These are phyloP conservation scores for Neodon shergylaensis DNA, from an alignment of 2,113 vertebrate species.

Conservation along the genomic window DNA sequence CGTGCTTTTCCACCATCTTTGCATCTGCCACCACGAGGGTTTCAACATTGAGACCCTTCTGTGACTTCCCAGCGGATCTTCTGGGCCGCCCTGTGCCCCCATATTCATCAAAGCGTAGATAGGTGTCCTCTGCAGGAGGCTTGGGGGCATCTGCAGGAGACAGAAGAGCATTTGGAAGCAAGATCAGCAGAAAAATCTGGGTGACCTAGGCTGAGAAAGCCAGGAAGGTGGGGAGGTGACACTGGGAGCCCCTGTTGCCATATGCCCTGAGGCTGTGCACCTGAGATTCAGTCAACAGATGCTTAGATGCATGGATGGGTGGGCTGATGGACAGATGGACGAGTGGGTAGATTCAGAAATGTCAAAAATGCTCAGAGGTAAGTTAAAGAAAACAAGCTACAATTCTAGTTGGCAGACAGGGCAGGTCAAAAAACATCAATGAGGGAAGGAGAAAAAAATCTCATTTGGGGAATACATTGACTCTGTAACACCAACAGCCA, in stretches of 20 bases:
- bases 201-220: not conserved
- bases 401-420: not conserved
- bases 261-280: not conserved
- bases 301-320: not conserved
- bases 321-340: not conserved
- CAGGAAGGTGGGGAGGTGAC: not conserved
- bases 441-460: not conserved
- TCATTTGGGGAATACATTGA: not conserved
- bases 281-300: not conserved
- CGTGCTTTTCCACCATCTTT: slow-evolving; percentile 98
- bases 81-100: slow-evolving; percentile 86
- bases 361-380: not conserved
- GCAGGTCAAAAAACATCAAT: not conserved
- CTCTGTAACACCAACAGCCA: not conserved
- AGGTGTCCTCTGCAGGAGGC: slow-evolving; percentile 88
- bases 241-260: not conserved
- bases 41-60: slow-evolving; percentile 94
- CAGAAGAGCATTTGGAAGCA: slow-evolving; percentile 80
- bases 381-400: not conserved
- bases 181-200: slow-evolving; percentile 55
- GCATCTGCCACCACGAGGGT: slow-evolving; percentile 98
- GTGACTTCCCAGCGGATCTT: slow-evolving; percentile 91
- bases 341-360: not conserved
- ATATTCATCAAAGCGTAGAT: slow-evolving; percentile 91
- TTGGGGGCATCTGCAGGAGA: slow-evolving; percentile 90